Conservation (phyloP, 2,888 invertebrate species). For the Invenusta paracnida region DNA sequence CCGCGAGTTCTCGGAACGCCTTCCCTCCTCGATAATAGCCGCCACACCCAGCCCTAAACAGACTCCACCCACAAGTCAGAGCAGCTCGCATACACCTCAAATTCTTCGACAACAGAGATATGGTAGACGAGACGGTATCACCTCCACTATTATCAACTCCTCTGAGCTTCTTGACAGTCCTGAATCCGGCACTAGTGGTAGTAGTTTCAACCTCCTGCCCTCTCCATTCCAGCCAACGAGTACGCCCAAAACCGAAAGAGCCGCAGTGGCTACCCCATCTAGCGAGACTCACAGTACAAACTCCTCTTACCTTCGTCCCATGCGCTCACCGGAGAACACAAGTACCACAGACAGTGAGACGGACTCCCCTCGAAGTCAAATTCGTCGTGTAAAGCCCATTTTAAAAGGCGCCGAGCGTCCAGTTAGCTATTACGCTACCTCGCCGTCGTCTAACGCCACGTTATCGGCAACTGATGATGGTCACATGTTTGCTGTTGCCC, state of each 20-base stretch:
- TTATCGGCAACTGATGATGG: background rate
- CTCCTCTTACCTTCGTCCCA: background rate
- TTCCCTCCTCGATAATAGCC: no score
- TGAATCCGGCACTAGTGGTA: no score
- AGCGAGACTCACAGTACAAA: background rate
- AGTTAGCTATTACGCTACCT: background rate
- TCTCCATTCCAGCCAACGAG: background rate
- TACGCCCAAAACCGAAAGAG: background rate
- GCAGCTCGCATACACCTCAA: no score
- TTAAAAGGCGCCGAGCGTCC: background rate
- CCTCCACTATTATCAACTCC: no score
- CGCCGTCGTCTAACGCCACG: background rate
- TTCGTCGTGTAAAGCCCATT: background rate
- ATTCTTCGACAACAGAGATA: no score
- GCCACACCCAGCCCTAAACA: no score
- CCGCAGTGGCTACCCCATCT: background rate
- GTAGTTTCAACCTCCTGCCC: background rate
- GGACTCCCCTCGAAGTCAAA: background rate
- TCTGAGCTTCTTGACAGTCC: no score
- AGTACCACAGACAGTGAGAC: background rate
- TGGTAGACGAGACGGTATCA: no score
- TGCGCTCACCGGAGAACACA: no score
- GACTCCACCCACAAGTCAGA: no score
- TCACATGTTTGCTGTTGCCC: background rate
- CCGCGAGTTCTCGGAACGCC: no score